phyloP scores from a whole-genome alignment of 2,113 vertebrate species.

The Monopterus albus region DNA sequence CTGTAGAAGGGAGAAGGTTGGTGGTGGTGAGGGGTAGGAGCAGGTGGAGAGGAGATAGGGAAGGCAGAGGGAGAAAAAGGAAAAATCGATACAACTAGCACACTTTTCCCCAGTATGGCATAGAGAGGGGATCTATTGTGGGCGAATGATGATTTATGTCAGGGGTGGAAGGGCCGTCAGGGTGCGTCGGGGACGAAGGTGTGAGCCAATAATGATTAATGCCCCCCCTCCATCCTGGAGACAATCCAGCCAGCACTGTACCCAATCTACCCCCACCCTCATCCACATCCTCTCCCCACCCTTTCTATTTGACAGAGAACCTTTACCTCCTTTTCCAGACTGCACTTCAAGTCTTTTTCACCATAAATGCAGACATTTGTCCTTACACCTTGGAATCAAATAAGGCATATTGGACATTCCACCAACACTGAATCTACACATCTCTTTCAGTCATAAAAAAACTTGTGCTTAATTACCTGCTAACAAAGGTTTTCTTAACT shows the following conservation, averaged over 20 bases:
- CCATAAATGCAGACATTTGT: background rate
- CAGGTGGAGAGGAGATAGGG: constrained; percentile 76
- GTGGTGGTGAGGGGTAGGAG: constrained; percentile 47
- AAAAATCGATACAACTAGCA: constrained; percentile 98
- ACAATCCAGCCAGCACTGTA: constrained; percentile 66
- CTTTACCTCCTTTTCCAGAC: constrained; percentile 21
- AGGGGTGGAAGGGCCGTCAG: constrained; percentile 91
- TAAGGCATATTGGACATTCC: no score
- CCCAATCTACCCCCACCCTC: constrained; percentile 49
- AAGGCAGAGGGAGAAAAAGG: constrained; percentile 75
- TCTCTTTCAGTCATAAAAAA: no score
- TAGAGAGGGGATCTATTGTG: constrained; percentile 97
- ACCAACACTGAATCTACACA: no score
- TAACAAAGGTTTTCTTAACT: no score
- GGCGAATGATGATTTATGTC: constrained; percentile 99
- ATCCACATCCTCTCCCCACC: background rate
- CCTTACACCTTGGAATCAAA: no score
- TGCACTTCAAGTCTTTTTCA: constrained; percentile 2
- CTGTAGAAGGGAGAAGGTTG: constrained; percentile 75
- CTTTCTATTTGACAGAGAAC: constrained; percentile 24
- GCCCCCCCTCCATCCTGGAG: constrained; percentile 81
- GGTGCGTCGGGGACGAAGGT: constrained; percentile 91
- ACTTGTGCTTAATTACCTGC: no score
- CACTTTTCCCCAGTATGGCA: constrained; percentile 93
- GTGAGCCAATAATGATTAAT: constrained; percentile 99